phyloP scores from a whole-genome alignment of 2,888 invertebrate species.

The Parochlus steinenii region DNA sequence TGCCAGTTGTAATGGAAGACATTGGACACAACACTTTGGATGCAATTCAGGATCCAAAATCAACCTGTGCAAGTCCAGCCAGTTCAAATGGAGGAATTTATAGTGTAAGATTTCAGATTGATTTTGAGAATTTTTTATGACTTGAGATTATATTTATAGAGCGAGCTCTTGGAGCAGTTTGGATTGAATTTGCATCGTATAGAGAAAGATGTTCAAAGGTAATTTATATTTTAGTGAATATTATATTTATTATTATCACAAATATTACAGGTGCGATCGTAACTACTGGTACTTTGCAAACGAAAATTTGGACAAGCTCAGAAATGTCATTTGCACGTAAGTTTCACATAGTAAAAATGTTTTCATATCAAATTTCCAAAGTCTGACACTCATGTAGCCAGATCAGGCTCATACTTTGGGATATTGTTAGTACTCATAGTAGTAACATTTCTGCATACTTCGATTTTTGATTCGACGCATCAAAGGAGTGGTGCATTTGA shows the following conservation, averaged over 20 bases:
- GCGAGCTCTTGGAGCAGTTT: slow-evolving; percentile 67
- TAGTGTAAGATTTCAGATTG: slow-evolving; percentile 40
- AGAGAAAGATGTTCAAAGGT: slow-evolving; percentile 92
- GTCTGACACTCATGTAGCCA: no score
- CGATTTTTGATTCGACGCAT: no score
- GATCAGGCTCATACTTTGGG: no score
- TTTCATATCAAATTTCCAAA: neutral
- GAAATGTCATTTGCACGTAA: slow-evolving; percentile 94
- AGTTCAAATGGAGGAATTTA: slow-evolving; percentile 86
- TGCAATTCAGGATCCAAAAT: slow-evolving; percentile 32
- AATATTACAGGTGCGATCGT: slow-evolving; percentile 84
- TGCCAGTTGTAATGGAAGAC: slow-evolving; percentile 39
- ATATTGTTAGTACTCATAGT: no score
- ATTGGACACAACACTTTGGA: slow-evolving; percentile 20
- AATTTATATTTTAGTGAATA: no score
- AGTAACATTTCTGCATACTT: no score
- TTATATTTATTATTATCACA: no score
- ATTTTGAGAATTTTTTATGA: neutral
- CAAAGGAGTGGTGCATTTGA: no score
- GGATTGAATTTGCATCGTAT: slow-evolving; percentile 85
- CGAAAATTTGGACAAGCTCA: slow-evolving; percentile 76
- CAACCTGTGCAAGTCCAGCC: slow-evolving; percentile 67
- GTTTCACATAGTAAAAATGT: slow-evolving; percentile 20
- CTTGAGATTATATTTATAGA: slow-evolving; percentile 34
- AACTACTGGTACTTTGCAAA: slow-evolving; percentile 86